Evolutionary conservation across 2,888 invertebrate genomes (phyloP).

Genomic region (Ectemnius lituratus): DNA sequence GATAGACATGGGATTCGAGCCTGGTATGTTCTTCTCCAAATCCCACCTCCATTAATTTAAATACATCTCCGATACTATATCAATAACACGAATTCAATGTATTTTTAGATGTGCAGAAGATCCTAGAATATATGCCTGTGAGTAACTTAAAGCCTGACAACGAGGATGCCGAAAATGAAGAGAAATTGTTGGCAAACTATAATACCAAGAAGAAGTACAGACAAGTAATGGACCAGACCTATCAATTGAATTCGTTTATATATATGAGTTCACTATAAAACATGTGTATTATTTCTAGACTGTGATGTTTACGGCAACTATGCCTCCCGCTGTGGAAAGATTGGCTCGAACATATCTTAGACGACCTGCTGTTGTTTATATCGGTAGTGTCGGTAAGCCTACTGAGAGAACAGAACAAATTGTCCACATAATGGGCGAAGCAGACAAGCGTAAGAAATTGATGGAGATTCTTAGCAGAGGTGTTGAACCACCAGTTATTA

Average conservation of each 20-base stretch:
- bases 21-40: constrained; percentile 76
- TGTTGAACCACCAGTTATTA: constrained; percentile 98
- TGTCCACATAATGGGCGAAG: constrained; percentile 96
- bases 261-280: background rate
- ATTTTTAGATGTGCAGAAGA: constrained; percentile 91
- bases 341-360: constrained; percentile 96
- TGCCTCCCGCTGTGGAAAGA: constrained; percentile 98
- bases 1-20: constrained; percentile 99
- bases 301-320: constrained; percentile 99
- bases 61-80: background rate
- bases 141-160: constrained; percentile 98
- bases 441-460: constrained; percentile 97
- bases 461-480: constrained; percentile 94
- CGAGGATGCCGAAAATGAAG: constrained; percentile 98
- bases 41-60: constrained; percentile 44
- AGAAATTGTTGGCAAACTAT: constrained; percentile 94
- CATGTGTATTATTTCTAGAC: constrained; percentile 81
- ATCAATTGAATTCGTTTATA: too few relatives aligned
- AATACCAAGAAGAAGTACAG: constrained; percentile 97
- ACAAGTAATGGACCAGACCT: constrained; percentile 80
- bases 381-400: constrained; percentile 97
- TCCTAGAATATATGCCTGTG: constrained; percentile 98
- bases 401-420: constrained; percentile 99
- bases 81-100: background rate
- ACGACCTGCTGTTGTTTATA: constrained; percentile 97